Conservation (phyloP, 2,888 invertebrate species). For the Meteorus colon region DNA sequence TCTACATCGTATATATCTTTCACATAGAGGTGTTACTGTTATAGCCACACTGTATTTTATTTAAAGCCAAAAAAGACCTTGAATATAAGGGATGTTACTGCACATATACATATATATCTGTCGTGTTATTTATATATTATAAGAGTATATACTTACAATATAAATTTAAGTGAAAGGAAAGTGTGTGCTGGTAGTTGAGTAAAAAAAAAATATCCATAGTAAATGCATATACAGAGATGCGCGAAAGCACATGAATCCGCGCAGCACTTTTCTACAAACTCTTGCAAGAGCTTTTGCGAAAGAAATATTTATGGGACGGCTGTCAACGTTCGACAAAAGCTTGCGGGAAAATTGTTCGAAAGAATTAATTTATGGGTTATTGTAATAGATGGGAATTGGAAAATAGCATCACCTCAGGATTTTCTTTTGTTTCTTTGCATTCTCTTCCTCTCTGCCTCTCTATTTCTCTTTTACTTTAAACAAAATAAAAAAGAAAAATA, state of each 20-base stretch:
- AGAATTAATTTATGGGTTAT: constrained; percentile 13
- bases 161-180: background rate
- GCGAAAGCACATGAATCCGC: background rate
- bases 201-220: constrained; percentile 3
- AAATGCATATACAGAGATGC: constrained; percentile 2
- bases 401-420: too few relatives aligned
- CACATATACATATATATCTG: background rate
- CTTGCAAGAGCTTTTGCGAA: constrained; percentile 7
- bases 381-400: background rate
- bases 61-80: constrained; percentile 3
- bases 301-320: constrained; percentile 22
- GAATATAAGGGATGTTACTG: background rate
- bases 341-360: constrained; percentile 1
- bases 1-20: constrained; percentile 4
- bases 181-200: background rate
- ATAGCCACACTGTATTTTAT: background rate
- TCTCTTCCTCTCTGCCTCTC: too few relatives aligned
- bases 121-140: constrained; percentile 6
- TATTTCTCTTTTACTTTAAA: too few relatives aligned
- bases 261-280: constrained; percentile 13
- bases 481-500: too few relatives aligned
- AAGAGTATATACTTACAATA: background rate
- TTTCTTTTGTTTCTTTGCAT: too few relatives aligned
- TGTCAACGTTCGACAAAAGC: constrained; percentile 14
- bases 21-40: background rate